Evolutionary conservation across 2,797 vertebrate genomes (phyloP), one percentile per base, ranked within the genome.

Genomic region (Hephaestus fuliginosus): DNA sequence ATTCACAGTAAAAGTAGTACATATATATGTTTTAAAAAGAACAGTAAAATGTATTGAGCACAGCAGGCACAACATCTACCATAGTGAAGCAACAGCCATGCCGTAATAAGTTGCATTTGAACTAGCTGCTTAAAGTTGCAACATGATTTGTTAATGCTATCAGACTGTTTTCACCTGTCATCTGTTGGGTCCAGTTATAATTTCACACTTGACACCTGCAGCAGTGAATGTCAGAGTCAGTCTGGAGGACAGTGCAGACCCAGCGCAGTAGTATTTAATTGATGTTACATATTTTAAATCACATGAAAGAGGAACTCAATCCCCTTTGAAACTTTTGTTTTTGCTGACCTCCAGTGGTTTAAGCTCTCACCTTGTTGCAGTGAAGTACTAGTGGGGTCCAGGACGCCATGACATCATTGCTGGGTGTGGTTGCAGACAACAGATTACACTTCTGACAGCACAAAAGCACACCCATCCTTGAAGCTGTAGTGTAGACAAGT

Each of bases 141-240:
- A 73, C 77, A 71, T 84, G 85, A 4, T 12, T 17, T 70, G 41
- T 70, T 64, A 20, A 56, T 48, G 30, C 46, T 44, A 1, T 61
- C 25, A 30, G 64, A 28, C 52, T 74, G 63, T 80, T 43, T 56
- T 28, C 9, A 51, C 5, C 11, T 71, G 25, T 25, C 2, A 25
- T 55, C 20, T 57, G 7, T 66, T 53, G 5, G 20, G 20, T 39
- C 33, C 43, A 62, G 28, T 49, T 22, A 55, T 18, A 55, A 25
- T 43, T 56, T 67, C 17, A 65, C 10, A n/a, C 3, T 18, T 70
- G 48, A 66, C 20, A 60, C 39, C 33, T 79, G 61, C 28, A 52
- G n/a, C 18, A 49, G 49, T 36, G 44, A 53, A 44, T 14, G 4
- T 63, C 79, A 52, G 8, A 63, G 1, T 9, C 20, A 44, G 2